Conservation (phyloP, 2,797 vertebrate genomes). For the Cetoscarus ocellatus region DNA sequence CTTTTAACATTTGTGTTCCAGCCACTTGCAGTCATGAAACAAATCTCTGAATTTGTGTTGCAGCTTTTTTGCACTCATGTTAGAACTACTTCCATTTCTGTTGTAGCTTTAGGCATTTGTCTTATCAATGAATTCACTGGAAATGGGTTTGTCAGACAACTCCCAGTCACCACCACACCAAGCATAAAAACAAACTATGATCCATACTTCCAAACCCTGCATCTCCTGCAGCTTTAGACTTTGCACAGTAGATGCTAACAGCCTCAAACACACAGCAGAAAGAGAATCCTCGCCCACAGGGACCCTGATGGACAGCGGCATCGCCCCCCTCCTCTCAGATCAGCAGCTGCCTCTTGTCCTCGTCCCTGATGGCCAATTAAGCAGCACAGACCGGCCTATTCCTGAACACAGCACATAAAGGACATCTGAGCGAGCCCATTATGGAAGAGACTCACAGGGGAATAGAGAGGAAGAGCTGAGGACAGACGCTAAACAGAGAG, state of each 20-base stretch:
- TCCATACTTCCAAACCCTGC: too few relatives aligned
- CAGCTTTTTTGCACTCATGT: too few relatives aligned
- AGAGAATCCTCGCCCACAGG: background rate
- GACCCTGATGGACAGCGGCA: constrained; percentile 3
- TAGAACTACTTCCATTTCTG: too few relatives aligned
- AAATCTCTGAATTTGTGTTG: too few relatives aligned
- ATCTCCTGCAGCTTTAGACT: background rate
- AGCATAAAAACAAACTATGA: too few relatives aligned
- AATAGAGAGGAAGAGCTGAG: constrained; percentile 18
- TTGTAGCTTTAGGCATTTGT: too few relatives aligned
- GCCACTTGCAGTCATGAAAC: too few relatives aligned
- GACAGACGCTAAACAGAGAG: constrained; percentile 14
- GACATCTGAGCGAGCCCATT: constrained; percentile 32
- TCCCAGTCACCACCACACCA: too few relatives aligned
- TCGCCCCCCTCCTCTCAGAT: constrained; percentile 16
- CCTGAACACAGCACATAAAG: constrained; percentile 49
- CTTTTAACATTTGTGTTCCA: too few relatives aligned
- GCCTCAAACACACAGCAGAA: background rate
- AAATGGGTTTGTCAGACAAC: too few relatives aligned
- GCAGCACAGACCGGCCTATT: constrained; percentile 30
- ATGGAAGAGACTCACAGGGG: constrained; percentile 37
- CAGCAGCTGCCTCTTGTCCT: constrained; percentile 49
- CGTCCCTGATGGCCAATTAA: constrained; percentile 69
- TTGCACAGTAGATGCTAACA: background rate
- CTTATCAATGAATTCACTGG: too few relatives aligned